phyloP scores from a whole-genome alignment of 2,113 vertebrate genomes.

The Prochilodus magdalenae region DNA sequence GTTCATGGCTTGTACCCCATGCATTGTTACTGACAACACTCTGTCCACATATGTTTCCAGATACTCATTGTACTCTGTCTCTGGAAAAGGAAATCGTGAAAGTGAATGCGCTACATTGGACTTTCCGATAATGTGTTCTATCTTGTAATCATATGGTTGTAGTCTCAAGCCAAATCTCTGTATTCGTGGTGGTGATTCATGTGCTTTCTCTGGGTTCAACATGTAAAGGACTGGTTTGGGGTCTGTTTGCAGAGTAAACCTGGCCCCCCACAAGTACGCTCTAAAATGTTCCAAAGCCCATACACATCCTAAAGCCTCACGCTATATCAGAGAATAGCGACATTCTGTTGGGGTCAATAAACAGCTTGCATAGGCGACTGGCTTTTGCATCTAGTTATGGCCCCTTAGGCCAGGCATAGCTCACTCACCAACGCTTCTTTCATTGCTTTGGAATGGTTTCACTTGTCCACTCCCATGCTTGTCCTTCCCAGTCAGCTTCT shows the following conservation, averaged over 20 bases:
- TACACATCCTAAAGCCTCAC: conserved; percentile 29
- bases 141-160: conserved; percentile 15
- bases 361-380: conserved; percentile 30
- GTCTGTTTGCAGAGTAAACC: conserved; percentile 34
- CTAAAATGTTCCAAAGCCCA: conserved; percentile 46
- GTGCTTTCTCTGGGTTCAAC: conserved; percentile 33
- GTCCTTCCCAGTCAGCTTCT: no score
- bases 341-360: conserved; percentile 39
- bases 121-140: conserved; percentile 13
- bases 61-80: conserved; percentile 24
- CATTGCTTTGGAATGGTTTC: no score
- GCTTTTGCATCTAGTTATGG: conserved; percentile 35
- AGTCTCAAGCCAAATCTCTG: conserved; percentile 21
- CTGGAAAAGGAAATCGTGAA: conserved; percentile 15
- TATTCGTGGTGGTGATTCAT: conserved; percentile 1
- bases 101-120: conserved; percentile 30
- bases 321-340: conserved; percentile 31
- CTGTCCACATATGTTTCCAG: conserved; percentile 32
- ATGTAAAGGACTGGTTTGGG: conserved; percentile 39
- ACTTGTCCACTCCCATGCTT: conserved; percentile 29
- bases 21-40: conserved; percentile 1
- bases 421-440: conserved; percentile 39
- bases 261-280: conserved; percentile 35
- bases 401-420: conserved; percentile 40
- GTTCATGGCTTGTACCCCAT: no score